Base-by-base conservation (phyloP, 37 sponge, comb jelly and placozoan species). In the Chondrilla cf. caribensis region DNA sequence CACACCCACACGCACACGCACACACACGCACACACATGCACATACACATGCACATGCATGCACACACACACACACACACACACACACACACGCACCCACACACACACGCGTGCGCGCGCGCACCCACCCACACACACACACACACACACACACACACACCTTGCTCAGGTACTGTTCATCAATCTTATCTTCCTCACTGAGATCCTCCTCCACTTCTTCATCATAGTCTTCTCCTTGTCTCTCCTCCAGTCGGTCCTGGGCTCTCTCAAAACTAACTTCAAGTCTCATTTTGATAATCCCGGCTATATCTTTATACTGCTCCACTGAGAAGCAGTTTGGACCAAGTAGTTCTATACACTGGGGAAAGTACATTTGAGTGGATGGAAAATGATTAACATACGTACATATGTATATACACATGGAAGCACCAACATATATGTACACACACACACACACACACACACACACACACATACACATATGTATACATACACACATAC, bases 161-260 rank as follows among this genome's bases (percentile, higher is more conserved):
- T 96, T 93, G 7, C 88, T 76, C 70, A 96, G 81, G 65, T 87
- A 82, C 66, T 87, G 83, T 37, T 96, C 94, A 58, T 96, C 93
- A 15, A 70, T 67, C 71, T 93, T 86, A 78, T 86, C 90, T 83
- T 99, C 99, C 55, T 87, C 94, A 44, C 89, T 86, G 14, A 99
- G 83, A 54, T 89, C 90, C 43, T 99, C 97, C 81, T 99, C 99
- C 79, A 94, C 93, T 55, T 91, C 92, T 65, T 99, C 99, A 82
- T 99, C 99, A 33, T 96, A 93, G 58, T 99, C 99, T 47, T 99
- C 99, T 32, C 96, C 99, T 32, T 87, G 32, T 60, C 95, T 82
- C 81, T 87, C 39, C 58, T 87, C 84, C 54, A 84, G 87, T 7
- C 96, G 84, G 60, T 95, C 90, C 47, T 89, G 89, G 31, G 85